Conservation (phyloP, 2,888 invertebrate genomes). For the Oxystoma pomonae region DNA sequence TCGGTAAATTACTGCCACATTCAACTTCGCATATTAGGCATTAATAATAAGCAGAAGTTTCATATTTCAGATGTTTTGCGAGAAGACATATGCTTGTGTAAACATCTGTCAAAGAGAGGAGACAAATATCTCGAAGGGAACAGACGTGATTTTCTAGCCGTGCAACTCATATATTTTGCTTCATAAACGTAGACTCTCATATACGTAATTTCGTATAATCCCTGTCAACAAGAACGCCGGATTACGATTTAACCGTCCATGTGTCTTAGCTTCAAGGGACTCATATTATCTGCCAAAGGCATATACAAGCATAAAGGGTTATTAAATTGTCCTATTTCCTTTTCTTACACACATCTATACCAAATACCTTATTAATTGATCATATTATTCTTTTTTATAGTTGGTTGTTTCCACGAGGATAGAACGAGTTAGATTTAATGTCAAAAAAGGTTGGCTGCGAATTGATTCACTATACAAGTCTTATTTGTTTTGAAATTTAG, state of each 20-base stretch:
- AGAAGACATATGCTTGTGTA: constrained; percentile 26
- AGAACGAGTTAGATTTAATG: too few relatives aligned
- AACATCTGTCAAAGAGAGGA: constrained; percentile 30
- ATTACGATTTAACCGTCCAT: not conserved
- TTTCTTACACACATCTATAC: not conserved
- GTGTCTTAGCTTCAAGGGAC: not conserved
- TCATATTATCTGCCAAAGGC: not conserved
- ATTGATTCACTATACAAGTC: too few relatives aligned
- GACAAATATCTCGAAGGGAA: constrained; percentile 29
- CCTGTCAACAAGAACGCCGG: not conserved
- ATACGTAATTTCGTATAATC: not conserved
- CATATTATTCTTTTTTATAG: too few relatives aligned
- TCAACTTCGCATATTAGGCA: not conserved
- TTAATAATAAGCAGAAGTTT: constrained; percentile 14
- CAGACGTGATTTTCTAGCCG: constrained; percentile 21
- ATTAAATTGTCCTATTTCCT: not conserved
- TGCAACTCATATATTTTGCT: constrained; percentile 8
- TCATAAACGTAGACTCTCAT: not conserved
- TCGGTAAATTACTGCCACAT: not conserved
- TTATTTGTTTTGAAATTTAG: too few relatives aligned
- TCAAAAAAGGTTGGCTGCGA: too few relatives aligned
- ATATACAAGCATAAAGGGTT: not conserved
- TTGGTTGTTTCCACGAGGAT: too few relatives aligned
- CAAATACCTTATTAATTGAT: too few relatives aligned
- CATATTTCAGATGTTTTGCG: constrained; percentile 28